Evolutionary conservation across 2,888 invertebrate species (phyloP).

Genomic region (Hirtodrosophila cameraria): DNA sequence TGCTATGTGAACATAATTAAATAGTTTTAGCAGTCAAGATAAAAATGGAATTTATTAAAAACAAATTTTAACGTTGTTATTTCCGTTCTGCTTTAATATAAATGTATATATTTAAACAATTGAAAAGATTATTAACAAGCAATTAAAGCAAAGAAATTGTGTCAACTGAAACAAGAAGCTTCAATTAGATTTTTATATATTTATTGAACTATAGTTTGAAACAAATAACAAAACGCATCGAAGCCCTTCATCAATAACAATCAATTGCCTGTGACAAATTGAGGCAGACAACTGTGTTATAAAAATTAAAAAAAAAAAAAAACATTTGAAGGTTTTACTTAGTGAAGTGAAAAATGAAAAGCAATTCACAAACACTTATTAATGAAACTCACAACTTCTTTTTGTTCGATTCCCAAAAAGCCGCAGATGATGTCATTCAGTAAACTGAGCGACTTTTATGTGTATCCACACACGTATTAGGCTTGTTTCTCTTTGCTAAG

Average conservation of each 20-base stretch:
- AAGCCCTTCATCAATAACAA: slow-evolving; percentile 63
- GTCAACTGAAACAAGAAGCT: slow-evolving; percentile 58
- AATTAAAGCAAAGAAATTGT: slow-evolving; percentile 37
- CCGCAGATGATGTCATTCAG: slow-evolving; percentile 64
- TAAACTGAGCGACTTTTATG: slow-evolving; percentile 61
- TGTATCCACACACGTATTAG: slow-evolving; percentile 55
- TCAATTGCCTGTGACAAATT: slow-evolving; percentile 78
- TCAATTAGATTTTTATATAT: slow-evolving; percentile 36
- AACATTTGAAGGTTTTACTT: background rate
- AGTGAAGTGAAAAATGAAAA: slow-evolving; percentile 28
- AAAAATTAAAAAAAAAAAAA: background rate
- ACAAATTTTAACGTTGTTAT: slow-evolving; percentile 16
- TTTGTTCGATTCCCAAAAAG: too few relatives aligned
- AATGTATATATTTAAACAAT: slow-evolving; percentile 20
- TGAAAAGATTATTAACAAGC: slow-evolving; percentile 48
- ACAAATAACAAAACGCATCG: slow-evolving; percentile 28
- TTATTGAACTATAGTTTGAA: slow-evolving; percentile 4
- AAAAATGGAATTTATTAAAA: background rate
- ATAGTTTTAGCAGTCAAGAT: background rate
- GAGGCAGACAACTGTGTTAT: slow-evolving; percentile 28
- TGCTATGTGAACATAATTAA: too few relatives aligned
- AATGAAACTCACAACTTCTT: slow-evolving; percentile 4
- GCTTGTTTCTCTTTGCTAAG: slow-evolving; percentile 52
- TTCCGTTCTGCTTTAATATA: slow-evolving; percentile 10
- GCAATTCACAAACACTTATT: slow-evolving; percentile 28